Conservation (phyloP, 2,888 invertebrate genomes). For the Dendrolimus houi region DNA sequence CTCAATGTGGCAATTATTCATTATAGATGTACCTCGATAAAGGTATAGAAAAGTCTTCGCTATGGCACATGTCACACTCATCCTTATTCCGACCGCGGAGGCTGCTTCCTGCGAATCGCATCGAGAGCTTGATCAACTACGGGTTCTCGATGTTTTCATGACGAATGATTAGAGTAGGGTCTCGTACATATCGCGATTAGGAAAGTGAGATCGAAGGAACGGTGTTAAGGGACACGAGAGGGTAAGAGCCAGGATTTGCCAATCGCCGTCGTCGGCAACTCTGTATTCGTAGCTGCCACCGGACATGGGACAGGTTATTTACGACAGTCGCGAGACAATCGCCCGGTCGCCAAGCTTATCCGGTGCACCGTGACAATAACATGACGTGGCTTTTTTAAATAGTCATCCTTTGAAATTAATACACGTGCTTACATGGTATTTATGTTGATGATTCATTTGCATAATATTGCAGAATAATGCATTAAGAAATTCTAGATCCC, state of each 20-base stretch:
- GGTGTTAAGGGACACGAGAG: conserved; percentile 8
- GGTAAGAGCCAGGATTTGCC: conserved; percentile 39
- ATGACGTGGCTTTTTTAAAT: conserved; percentile 72
- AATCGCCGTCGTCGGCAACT: conserved; percentile 43
- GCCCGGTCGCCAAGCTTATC: conserved; percentile 65
- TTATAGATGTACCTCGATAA: conserved; percentile 28
- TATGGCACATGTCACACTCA: conserved; percentile 53
- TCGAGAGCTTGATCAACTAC: conserved; percentile 34
- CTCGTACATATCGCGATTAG: background rate
- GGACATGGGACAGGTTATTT: conserved; percentile 70
- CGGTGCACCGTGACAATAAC: conserved; percentile 69
- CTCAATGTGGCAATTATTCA: conserved; percentile 30
- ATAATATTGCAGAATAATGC: conserved; percentile 53
- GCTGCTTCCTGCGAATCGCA: conserved; percentile 52
- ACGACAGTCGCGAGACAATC: conserved; percentile 71
- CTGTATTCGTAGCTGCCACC: conserved; percentile 63
- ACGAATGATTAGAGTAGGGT: conserved; percentile 6
- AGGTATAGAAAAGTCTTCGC: conserved; percentile 31
- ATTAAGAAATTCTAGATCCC: conserved; percentile 27
- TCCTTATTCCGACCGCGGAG: conserved; percentile 64
- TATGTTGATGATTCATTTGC: conserved; percentile 12
- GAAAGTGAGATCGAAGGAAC: conserved; percentile 8
- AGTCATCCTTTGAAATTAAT: conserved; percentile 58
- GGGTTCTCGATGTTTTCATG: conserved; percentile 30
- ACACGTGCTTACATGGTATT: conserved; percentile 58